Evolutionary conservation across 2,888 invertebrate species (phyloP).

Genomic region (Synanthedon myopaeformis): DNA sequence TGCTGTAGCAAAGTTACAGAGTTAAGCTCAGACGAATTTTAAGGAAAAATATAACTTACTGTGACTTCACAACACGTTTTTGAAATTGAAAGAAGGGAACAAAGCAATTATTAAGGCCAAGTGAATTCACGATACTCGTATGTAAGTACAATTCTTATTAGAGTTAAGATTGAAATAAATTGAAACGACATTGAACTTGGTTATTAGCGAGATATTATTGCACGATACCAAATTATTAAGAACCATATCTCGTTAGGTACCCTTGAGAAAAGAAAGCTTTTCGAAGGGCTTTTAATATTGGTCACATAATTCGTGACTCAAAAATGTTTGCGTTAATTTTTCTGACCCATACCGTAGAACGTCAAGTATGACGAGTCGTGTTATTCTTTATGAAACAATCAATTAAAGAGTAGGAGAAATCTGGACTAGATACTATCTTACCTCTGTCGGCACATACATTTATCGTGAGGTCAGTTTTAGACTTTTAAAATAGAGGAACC

Average conservation of each 20-base stretch:
- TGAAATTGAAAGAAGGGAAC: too few relatives aligned
- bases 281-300: conserved; percentile 18
- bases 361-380: conserved; percentile 58
- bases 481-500: conserved; percentile 14
- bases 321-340: conserved; percentile 45
- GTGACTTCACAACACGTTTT: too few relatives aligned
- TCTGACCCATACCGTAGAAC: conserved; percentile 33
- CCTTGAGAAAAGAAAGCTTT: not conserved
- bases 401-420: conserved; percentile 61
- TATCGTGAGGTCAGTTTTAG: conserved; percentile 53
- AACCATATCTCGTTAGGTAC: not conserved
- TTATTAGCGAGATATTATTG: conserved; percentile 29
- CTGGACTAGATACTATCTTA: conserved; percentile 63
- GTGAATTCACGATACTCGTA: not conserved
- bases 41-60: too few relatives aligned
- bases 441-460: conserved; percentile 57
- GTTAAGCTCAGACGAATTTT: too few relatives aligned
- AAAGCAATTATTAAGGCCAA: too few relatives aligned
- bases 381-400: conserved; percentile 66
- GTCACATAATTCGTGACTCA: conserved; percentile 31
- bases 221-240: conserved; percentile 16
- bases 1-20: too few relatives aligned
- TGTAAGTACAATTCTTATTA: conserved; percentile 7
- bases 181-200: conserved; percentile 39
- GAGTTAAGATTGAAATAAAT: conserved; percentile 25